Percentiles rank a stretch among this genome's conserved stretches.
Evolutionary conservation across 2,888 invertebrate species (phyloP).

Genomic region (Polia nebulosa): DNA sequence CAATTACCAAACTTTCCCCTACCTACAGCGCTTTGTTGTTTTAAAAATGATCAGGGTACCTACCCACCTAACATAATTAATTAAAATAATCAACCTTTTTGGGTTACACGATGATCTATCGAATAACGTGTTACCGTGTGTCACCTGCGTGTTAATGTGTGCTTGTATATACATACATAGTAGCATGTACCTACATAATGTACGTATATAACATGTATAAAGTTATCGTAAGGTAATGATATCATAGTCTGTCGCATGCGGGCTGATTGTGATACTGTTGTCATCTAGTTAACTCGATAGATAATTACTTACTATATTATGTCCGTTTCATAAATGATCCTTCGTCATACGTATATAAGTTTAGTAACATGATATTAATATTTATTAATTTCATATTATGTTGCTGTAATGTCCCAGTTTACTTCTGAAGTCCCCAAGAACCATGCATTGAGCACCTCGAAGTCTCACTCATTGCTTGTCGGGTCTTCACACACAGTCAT

Average conservation of each 20-base stretch:
- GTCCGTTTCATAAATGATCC: slow-evolving; percentile 9
- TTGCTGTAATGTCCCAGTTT: not conserved
- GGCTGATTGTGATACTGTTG: slow-evolving; percentile 25
- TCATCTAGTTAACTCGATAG: slow-evolving; percentile 9
- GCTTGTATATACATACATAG: not conserved
- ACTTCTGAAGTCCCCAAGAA: slow-evolving; percentile 12
- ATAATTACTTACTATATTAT: slow-evolving; percentile 22
- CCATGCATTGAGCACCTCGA: not conserved
- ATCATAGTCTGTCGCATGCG: not conserved
- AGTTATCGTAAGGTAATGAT: slow-evolving; percentile 7
- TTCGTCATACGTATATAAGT: not conserved
- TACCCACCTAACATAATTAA: slow-evolving; percentile 10
- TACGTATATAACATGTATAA: slow-evolving; percentile 7
- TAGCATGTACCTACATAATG: not conserved
- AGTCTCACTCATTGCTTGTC: slow-evolving; percentile 10
- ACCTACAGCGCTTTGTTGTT: too few relatives aligned
- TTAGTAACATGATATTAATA: not conserved
- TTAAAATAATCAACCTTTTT: slow-evolving; percentile 14
- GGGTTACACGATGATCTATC: slow-evolving; percentile 20
- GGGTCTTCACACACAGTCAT: not conserved
- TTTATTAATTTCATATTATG: too few relatives aligned
- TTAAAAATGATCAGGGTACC: too few relatives aligned
- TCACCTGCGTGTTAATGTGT: slow-evolving; percentile 29
- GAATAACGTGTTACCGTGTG: slow-evolving; percentile 33
- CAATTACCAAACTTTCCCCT: too few relatives aligned